Percentiles rank a stretch among this genome's conserved stretches.
phyloP scores from a whole-genome alignment of 2,113 vertebrate genomes.

The Platysteira castanea region DNA sequence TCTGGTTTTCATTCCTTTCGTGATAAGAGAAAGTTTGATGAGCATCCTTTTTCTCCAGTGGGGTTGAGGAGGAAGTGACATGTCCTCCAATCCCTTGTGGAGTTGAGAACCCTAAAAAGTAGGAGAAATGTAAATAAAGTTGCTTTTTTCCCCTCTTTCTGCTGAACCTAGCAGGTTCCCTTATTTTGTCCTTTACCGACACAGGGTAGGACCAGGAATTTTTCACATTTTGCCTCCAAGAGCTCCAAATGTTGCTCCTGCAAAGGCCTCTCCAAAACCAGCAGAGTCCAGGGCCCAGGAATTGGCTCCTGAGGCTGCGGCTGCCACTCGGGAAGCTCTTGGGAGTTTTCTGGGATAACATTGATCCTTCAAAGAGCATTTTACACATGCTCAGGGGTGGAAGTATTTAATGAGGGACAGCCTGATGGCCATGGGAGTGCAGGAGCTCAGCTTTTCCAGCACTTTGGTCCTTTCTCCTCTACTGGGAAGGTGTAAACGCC shows the following conservation, averaged over 20 bases:
- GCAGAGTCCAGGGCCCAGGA: background rate
- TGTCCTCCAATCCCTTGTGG: no score
- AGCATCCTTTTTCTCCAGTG: no score
- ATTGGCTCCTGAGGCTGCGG: background rate
- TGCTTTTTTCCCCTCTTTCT: no score
- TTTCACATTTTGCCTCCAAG: background rate
- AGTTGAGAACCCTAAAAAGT: no score
- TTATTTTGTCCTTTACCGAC: no score
- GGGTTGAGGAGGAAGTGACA: no score
- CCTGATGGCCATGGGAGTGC: background rate
- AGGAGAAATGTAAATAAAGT: no score
- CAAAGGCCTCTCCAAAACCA: background rate
- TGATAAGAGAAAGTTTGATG: no score
- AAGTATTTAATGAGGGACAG: background rate
- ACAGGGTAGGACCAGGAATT: background rate
- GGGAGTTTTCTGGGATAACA: background rate
- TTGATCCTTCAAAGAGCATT: background rate
- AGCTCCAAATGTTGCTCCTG: background rate
- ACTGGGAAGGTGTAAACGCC: background rate
- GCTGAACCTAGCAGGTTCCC: no score
- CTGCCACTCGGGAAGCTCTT: fast-evolving
- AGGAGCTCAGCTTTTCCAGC: fast-evolving
- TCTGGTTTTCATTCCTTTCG: no score
- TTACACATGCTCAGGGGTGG: fast-evolving
- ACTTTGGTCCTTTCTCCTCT: background rate